phyloP scores from a whole-genome alignment of 2,797 vertebrate genomes.

The Tarsius wallacei region DNA sequence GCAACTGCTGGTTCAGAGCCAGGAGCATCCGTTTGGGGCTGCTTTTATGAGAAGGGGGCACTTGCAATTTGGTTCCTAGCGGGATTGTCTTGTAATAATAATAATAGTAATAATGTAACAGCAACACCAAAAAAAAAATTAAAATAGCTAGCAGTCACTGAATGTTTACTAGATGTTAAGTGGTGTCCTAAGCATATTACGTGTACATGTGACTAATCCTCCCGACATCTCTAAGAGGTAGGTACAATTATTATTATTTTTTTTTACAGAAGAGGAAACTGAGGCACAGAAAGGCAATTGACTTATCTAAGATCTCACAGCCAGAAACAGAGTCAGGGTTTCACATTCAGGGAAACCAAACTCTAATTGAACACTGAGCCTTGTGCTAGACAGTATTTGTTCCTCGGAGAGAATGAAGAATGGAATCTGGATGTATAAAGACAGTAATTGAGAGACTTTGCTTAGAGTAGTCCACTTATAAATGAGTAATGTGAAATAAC shows the following conservation, averaged over 20 bases:
- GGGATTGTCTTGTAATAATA: constrained; percentile 54
- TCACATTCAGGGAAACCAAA: neutral
- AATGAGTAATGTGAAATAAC: neutral
- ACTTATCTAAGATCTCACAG: constrained; percentile 23
- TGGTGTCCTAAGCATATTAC: neutral
- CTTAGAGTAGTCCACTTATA: neutral
- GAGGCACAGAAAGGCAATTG: constrained; percentile 14
- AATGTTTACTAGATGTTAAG: constrained; percentile 9
- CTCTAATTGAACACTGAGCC: neutral
- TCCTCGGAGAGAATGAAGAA: constrained; percentile 1
- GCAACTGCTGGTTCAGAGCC: neutral
- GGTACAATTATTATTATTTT: neutral
- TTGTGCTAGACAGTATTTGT: neutral
- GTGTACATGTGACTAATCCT: neutral
- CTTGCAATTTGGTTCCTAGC: constrained; percentile 66
- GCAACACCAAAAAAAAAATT: neutral
- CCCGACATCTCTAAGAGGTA: neutral
- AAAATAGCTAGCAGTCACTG: neutral
- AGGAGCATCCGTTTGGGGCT: constrained; percentile 57
- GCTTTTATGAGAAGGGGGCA: constrained; percentile 72
- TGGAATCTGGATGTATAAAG: constrained; percentile 28
- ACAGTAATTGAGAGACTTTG: neutral
- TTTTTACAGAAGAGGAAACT: constrained; percentile 42
- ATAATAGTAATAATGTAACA: neutral
- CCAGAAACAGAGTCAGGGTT: neutral